These are phyloP conservation scores for Liasis olivaceus DNA, from an alignment of 2,797 vertebrate genomes.

Conservation along the genomic window DNA sequence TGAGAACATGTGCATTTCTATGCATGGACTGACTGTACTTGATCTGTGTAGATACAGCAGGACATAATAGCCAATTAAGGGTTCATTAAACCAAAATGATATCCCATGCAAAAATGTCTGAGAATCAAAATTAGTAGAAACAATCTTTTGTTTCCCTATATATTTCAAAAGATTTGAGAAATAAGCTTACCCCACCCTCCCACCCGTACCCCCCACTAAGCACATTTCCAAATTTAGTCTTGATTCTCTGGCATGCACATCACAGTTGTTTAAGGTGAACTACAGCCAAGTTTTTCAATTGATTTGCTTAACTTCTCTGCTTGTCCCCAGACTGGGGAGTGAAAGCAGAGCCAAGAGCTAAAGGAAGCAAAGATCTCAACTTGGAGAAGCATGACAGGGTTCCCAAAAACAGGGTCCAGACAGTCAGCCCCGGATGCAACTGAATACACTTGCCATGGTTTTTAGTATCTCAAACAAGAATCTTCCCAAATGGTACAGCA, in stretches of 20 bases:
- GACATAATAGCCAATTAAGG: slow-evolving; percentile 31
- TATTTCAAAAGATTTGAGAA: slow-evolving; percentile 47
- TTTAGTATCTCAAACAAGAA: neutral
- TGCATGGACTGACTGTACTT: neutral
- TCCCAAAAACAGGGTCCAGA: neutral
- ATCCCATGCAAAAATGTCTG: slow-evolving; percentile 39
- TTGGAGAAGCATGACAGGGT: neutral
- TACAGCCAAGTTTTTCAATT: slow-evolving; percentile 46
- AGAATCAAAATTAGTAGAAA: slow-evolving; percentile 39
- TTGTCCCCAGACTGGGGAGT: neutral
- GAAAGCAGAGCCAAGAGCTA: neutral
- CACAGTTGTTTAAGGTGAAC: slow-evolving; percentile 55
- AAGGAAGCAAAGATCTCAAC: neutral
- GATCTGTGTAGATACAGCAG: slow-evolving; percentile 45
- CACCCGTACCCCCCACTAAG: neutral
- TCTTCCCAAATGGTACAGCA: neutral
- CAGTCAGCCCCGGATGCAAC: neutral
- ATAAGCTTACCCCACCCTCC: slow-evolving; percentile 36
- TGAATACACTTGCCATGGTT: neutral
- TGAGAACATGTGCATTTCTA: slow-evolving; percentile 24
- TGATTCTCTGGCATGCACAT: slow-evolving; percentile 27
- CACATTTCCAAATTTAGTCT: slow-evolving; percentile 61
- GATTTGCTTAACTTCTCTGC: neutral
- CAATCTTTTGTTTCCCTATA: neutral
- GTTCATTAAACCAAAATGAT: slow-evolving; percentile 21